Percentiles rank a stretch among this genome's conserved stretches.
Evolutionary conservation across 2,888 invertebrate species (phyloP).

Genomic region (Ormyrus nitidulus): DNA sequence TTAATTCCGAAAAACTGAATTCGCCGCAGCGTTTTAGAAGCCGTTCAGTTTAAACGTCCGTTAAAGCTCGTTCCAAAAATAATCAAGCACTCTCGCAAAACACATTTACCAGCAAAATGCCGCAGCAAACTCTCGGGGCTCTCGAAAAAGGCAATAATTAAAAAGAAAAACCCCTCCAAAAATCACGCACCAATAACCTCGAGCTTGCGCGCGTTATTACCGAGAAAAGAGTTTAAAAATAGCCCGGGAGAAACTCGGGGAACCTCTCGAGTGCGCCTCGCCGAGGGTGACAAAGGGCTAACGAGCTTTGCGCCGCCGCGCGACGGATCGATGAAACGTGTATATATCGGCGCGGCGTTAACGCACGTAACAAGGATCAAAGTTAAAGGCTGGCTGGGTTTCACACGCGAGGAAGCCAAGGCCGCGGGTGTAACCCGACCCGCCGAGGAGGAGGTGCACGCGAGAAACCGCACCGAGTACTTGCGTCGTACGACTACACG

Average conservation of each 20-base stretch:
- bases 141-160: background rate
- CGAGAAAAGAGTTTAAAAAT: background rate
- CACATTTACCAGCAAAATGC: background rate
- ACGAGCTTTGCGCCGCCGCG: background rate
- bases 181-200: slow-evolving; percentile 11
- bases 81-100: background rate
- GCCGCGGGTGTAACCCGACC: slow-evolving; percentile 11
- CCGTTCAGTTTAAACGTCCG: background rate
- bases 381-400: slow-evolving; percentile 28
- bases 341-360: background rate
- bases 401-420: slow-evolving; percentile 17
- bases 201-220: background rate
- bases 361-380: slow-evolving; percentile 24
- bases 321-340: slow-evolving; percentile 26
- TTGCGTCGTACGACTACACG: background rate
- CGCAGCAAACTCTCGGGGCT: too few species aligned
- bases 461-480: background rate
- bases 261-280: background rate
- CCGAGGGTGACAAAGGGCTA: slow-evolving; percentile 28
- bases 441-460: slow-evolving; percentile 1
- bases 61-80: background rate
- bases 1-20: too few species aligned
- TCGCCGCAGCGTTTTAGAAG: too few species aligned
- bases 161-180: background rate
- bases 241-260: too few species aligned